Evolutionary conservation across 53 echinoderm and acorn worm species (phyloP).

Genomic region (Apostichopus leukothele): DNA sequence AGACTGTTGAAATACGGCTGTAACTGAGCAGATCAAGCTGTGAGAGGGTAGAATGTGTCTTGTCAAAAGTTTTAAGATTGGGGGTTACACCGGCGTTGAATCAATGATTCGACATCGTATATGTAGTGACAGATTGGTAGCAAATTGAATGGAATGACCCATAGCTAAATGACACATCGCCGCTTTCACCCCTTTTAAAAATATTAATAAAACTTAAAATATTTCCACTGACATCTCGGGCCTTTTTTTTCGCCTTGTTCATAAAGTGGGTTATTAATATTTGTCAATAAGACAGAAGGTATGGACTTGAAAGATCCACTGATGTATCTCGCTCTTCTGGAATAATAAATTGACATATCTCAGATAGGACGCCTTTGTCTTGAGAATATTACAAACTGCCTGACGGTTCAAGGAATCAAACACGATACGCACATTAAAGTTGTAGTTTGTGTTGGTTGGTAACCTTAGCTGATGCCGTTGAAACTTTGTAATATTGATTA

Average conservation of each 20-base stretch:
- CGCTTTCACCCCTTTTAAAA: not conserved
- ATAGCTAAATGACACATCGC: not conserved
- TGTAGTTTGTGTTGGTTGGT: no score
- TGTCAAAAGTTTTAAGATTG: not conserved
- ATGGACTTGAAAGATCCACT: not conserved
- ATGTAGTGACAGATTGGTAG: not conserved
- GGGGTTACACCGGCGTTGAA: not conserved
- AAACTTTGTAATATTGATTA: no score
- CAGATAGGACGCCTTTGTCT: no score
- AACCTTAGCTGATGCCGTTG: no score
- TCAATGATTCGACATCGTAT: not conserved
- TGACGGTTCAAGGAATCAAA: no score
- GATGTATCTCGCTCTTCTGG: not conserved
- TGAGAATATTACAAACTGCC: no score
- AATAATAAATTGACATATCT: no score
- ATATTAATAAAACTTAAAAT: no score
- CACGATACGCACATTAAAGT: no score
- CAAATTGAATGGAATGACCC: conserved; percentile 3
- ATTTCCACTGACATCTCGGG: no score
- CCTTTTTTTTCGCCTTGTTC: not conserved
- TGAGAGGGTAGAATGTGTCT: not conserved
- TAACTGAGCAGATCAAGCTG: not conserved
- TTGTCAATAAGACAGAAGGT: not conserved
- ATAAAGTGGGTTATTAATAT: not conserved
- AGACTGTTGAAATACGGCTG: not conserved